Evolutionary conservation across 2,797 vertebrate species (phyloP), one percentile per base, ranked within the genome.

Genomic region (Pseudochromis fuscus): DNA sequence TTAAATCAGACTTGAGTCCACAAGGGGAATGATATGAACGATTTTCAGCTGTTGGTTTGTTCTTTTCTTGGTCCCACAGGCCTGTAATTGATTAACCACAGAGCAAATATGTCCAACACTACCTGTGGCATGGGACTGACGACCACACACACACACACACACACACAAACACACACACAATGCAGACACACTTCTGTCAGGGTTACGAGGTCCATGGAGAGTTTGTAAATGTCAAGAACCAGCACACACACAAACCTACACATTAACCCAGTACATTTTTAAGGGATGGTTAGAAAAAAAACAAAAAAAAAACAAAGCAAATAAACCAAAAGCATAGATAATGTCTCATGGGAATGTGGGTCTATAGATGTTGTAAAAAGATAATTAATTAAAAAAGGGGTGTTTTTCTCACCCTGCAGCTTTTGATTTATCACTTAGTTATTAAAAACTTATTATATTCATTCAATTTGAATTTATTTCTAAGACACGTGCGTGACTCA

Each of bases 41-140:
- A 76, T 81, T 79, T 88, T 81, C 13, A 44, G 69, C 72, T 4
- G 46, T 72, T 53, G 77, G 77, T 81, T 84, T 80, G 81, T 79
- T 77, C 87, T 84, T 85, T 80, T 86, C 72, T 79, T 12, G 5
- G 75, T 67, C 81, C 52, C 50, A 75, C 62, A 57, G 72, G 56
- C 60, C 61, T 81, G 91, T 92, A 79, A 92, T 91, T 92, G 86
- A 93, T 94, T 93, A 94, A 94, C 93, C 86, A 82, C 77, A 90
- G 76, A 75, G 88, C 86, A 92, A 93, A 94, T 92, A 92, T 80
- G 69, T 77, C 84, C 77, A 77, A 82, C 84, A 81, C 87, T 84
- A 88, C 84, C 87, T 87, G 86, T 90, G 84, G 90, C 84, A 87
- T 83, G 82, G 87, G 56, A 87, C 70, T 68, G 63, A 64, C 45